Base-by-base conservation (phyloP, 2,888 invertebrate genomes). In the Scotopteryx bipunctaria region DNA sequence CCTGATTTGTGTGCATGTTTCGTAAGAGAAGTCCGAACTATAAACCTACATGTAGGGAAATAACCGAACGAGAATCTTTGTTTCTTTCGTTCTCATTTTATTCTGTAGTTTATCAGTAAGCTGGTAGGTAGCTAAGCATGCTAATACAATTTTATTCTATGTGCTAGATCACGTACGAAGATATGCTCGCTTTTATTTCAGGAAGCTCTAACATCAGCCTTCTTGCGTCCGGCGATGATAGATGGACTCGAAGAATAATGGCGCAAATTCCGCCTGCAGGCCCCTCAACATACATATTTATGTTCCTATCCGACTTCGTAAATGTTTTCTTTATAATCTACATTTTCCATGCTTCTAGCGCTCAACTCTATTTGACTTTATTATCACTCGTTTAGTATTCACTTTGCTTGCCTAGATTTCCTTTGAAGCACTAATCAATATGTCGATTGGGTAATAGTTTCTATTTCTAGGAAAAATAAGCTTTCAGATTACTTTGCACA, bases 191-290 rank as follows among this genome's bases (percentile, higher is more conserved):
- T 35, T 52, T 33, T 48, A 31, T 44, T 41, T 36, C 44, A 48
- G 35, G 38, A 48, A 48, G 35, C 23, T 16, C 16, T 21, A 33
- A 33, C 47, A 38, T 36, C 49, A 43, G 45, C 51, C 58, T 65
- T 66, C 63, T 64, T 53, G 48, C 54, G 43, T 43, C 63, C 64
- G 55, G 66, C 52, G 57, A 72, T 81, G 81, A 81, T 81, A 67
- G 76, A 81, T 81, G 71, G 64, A 59, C 60, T 58, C 41, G 40
- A 42, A 45, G 69, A 66, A 69, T 71, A 74, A 78, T 72, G 66
- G 70, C 57, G 73, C 66, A 73, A 76, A 73, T 69, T 64, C 68
- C 69, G 71, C 72, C 76, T 71, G 68, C 74, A 76, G 53, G 64
- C 55, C 62, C 65, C 66, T 66, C 57, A 45, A 54, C 58, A 72